Evolutionary conservation across 2,888 invertebrate species (phyloP), one percentile per base, ranked within the genome.

Genomic region (Neoitamus cyanurus): DNA sequence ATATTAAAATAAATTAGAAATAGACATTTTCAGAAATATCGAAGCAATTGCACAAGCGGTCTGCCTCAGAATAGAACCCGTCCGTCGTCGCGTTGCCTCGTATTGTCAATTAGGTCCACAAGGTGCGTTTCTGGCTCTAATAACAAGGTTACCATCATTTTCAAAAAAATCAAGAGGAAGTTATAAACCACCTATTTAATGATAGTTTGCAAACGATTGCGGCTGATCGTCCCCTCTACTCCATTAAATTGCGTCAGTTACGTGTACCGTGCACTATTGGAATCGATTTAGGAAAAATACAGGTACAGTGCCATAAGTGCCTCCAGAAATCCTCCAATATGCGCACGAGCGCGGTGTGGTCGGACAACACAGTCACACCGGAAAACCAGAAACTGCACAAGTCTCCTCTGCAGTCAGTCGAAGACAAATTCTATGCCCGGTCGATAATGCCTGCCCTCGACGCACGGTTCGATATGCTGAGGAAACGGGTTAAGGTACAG

Each of bases 401-500:
- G 36, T 36, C 34, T 42, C 42, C n/a, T n/a, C 42, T n/a, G 15
- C n/a, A 73, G 28, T 28, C 25, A n/a, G 73, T 36, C 30, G 77
- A 77, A 77, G 73, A 77, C 77, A 42, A 42, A 77, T 77, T 77
- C 77, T 77, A 46, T 77, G 30, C 42, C 36, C 42, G 42, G 25
- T 77, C 30, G 77, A 37, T 77, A 77, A 42, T 46, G 77, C 46
- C 46, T 77, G 37, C 77, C 46, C 28, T 77, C 77, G 77, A 42
- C 11, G 72, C 9, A 11, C 37, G 25, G 58, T 34, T 36, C 73
- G 73, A 73, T 70, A 30, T 77, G 77, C 36, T n/a, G 30, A 77
- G 77, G 77, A 77, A 84, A 84, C 84, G 84, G 84, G 84, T 84
- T 84, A 84, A 83, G 84, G 80, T 83, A 84, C 82, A 84, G 84